Conservation (phyloP, 2,797 vertebrate genomes). For the Crypturellus tataupa region DNA sequence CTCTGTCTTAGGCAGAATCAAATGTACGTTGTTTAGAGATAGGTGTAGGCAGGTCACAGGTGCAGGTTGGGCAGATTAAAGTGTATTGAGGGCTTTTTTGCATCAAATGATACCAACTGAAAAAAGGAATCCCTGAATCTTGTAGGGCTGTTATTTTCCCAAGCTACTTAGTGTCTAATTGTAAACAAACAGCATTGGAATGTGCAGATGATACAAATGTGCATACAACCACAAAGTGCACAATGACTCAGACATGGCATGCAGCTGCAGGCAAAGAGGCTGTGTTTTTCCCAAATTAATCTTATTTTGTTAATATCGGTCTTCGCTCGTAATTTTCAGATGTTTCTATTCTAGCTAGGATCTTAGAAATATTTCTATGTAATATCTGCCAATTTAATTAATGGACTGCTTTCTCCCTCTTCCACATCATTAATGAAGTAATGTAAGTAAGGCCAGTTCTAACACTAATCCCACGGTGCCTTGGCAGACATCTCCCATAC, state of each 20-base stretch:
- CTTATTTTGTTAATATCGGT: background rate
- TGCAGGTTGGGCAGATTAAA: background rate
- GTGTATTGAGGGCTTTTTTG: background rate
- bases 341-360: constrained; percentile 29
- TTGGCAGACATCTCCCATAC: constrained; percentile 44
- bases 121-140: background rate
- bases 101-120: background rate
- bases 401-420: constrained; percentile 40
- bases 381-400: constrained; percentile 57
- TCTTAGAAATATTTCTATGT: constrained; percentile 12
- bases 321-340: background rate
- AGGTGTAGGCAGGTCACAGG: too few species aligned
- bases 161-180: background rate
- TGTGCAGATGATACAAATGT: background rate
- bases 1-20: background rate
- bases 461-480: constrained; percentile 43
- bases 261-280: background rate
- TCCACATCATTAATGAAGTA: constrained; percentile 71
- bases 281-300: background rate
- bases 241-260: background rate
- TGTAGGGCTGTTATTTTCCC: background rate
- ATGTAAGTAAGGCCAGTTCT: constrained; percentile 63
- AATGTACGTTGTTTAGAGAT: background rate
- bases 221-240: background rate
- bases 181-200: background rate